Evolutionary conservation across 2,797 vertebrate genomes (phyloP), one percentile per base, ranked within the genome.

Genomic region (Mycteria americana): DNA sequence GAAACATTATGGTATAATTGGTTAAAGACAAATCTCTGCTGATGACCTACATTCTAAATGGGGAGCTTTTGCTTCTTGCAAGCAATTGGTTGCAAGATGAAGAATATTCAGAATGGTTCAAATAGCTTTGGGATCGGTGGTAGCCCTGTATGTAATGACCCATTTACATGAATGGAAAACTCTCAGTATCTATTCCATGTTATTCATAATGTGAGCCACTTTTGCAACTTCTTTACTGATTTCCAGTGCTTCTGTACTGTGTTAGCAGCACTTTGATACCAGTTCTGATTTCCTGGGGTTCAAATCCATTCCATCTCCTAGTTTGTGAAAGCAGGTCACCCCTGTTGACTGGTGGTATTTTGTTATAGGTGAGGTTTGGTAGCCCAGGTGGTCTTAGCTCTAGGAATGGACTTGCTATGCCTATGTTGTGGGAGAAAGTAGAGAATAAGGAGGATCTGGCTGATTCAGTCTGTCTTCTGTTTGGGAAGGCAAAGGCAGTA

Each of bases 401-500:
- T 78, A 51, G 53, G 28, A 75, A 60, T 37, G 13, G 19, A 56
- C 24, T 79, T 90, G 43, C 10, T 43, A 1, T 45, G 50, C 11
- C 64, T 74, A 37, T 16, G 2, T 4, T 72, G 39, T 62, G 64
- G 50, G 46, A 76, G 60, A 69, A 85, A 85, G 35, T 30, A 72
- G 51, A 25, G 33, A 30, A 30, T 37, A 23, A 67, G 18, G 72
- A 70, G n/a, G 18, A 53, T 67, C 18, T 82, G 60, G 11, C 39
- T 79, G 24, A 68, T 74, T 78, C 11, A 73, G 2, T 41, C 25
- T 85, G 25, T 59, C 64, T 88, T 92, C 46, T 75, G 3, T 46
- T 85, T 92, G 77, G 37, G 83, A 95, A 94, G 53, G 50, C 45
- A 93, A 74, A 87, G 59, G 21, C 54, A 87, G 8, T 91, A 88